Conservation (phyloP, 2,797 vertebrate genomes). For the Onychomys leucogaster region DNA sequence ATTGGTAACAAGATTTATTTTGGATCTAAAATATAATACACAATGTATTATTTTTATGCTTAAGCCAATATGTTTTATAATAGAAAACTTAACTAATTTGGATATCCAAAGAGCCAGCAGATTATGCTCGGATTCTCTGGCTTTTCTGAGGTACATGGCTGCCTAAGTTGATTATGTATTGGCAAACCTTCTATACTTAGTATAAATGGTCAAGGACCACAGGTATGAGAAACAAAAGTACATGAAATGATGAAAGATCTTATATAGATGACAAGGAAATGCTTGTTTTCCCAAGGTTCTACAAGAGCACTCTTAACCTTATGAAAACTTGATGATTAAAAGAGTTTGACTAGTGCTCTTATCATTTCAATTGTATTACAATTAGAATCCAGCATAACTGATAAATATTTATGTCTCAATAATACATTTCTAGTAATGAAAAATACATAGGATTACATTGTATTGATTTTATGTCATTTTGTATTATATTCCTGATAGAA, state of each 20-base stretch:
- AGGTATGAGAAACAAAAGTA: not conserved
- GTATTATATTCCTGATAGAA: not conserved
- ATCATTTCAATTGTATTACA: not conserved
- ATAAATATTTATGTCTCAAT: not conserved
- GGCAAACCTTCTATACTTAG: not conserved
- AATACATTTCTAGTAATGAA: not conserved
- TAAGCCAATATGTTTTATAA: not conserved
- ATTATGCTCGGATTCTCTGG: not conserved
- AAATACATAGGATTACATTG: not conserved
- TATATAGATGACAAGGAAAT: not conserved
- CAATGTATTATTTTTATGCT: not conserved
- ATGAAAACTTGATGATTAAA: not conserved
- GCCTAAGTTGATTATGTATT: not conserved
- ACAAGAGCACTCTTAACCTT: not conserved
- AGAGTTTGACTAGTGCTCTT: not conserved
- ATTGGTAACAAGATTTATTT: not conserved
- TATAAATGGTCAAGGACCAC: not conserved
- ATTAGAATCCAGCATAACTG: not conserved
- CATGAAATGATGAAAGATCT: not conserved
- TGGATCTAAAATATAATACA: not conserved
- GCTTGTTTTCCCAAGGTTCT: not conserved
- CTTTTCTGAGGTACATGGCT: not conserved
- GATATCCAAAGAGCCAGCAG: not conserved
- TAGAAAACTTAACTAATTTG: not conserved
- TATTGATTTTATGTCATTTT: not conserved